A percentile compares a stretch with the other conserved stretches of the same genome.
Conservation (phyloP, 2,888 invertebrate species). For the Apamea crenata region DNA sequence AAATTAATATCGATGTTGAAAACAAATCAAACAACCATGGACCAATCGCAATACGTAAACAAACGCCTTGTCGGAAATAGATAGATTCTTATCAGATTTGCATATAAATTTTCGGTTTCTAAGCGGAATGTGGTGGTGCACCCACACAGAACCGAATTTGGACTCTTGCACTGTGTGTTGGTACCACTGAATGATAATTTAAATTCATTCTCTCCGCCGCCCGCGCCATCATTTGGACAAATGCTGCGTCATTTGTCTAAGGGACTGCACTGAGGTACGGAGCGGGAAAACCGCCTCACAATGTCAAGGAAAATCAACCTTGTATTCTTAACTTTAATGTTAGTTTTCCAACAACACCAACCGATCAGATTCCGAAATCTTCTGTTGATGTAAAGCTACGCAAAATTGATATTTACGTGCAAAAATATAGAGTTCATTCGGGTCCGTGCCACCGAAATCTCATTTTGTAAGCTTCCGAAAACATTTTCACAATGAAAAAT, state of each 20-base stretch:
- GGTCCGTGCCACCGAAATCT: constrained; percentile 75
- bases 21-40: constrained; percentile 11
- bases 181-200: constrained; percentile 91
- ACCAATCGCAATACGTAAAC: constrained; percentile 31
- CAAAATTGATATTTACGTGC: constrained; percentile 78
- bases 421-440: constrained; percentile 77
- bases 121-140: constrained; percentile 65
- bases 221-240: constrained; percentile 91
- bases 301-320: constrained; percentile 73
- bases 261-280: constrained; percentile 81
- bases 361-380: constrained; percentile 86
- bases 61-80: constrained; percentile 55
- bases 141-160: constrained; percentile 83
- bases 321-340: constrained; percentile 68
- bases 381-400: constrained; percentile 76
- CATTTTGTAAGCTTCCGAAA: constrained; percentile 88
- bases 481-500: constrained; percentile 84
- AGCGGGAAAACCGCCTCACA: constrained; percentile 71
- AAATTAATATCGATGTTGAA: constrained; percentile 21
- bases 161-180: constrained; percentile 86
- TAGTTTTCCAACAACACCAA: constrained; percentile 72
- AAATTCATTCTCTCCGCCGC: constrained; percentile 91
- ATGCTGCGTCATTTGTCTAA: constrained; percentile 90
- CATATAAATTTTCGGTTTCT: constrained; percentile 63
- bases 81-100: constrained; percentile 67